These are phyloP conservation scores for Brotula barbata DNA, from an alignment of 2,797 vertebrate species.

Conservation along the genomic window DNA sequence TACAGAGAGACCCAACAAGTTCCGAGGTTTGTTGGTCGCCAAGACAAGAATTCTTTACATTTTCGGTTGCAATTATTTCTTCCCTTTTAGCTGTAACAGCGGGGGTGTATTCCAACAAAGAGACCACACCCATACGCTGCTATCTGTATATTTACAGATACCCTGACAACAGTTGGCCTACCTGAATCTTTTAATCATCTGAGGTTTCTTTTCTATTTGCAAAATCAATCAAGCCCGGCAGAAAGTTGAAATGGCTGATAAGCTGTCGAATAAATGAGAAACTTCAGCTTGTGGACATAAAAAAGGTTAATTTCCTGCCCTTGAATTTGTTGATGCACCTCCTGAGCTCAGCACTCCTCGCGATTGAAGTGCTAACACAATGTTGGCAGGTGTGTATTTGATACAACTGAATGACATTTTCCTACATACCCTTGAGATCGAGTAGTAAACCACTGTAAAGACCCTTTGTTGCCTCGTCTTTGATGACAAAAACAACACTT, in stretches of 20 bases:
- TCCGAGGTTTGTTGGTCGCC: too few relatives aligned
- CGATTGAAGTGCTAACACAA: constrained; percentile 63
- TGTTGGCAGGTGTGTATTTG: constrained; percentile 66
- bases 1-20: too few relatives aligned
- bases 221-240: constrained; percentile 56
- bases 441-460: constrained; percentile 57
- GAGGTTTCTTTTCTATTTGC: constrained; percentile 32
- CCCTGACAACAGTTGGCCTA: constrained; percentile 13
- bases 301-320: constrained; percentile 66
- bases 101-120: too few relatives aligned
- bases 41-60: too few relatives aligned
- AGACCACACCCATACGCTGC: too few relatives aligned
- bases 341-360: constrained; percentile 49
- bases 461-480: constrained; percentile 56
- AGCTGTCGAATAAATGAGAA: constrained; percentile 52
- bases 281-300: constrained; percentile 47
- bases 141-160: not conserved
- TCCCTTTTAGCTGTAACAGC: too few relatives aligned
- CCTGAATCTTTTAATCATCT: constrained; percentile 23
- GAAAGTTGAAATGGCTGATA: constrained; percentile 53
- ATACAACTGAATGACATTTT: constrained; percentile 67
- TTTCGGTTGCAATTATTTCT: too few relatives aligned
- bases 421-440: constrained; percentile 61
- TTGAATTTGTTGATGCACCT: constrained; percentile 60
- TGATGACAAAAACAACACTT: constrained; percentile 40